A percentile compares a stretch with the other conserved stretches of the same genome.
Conservation (phyloP, 2,113 vertebrate genomes). For the Phocoena phocoena region DNA sequence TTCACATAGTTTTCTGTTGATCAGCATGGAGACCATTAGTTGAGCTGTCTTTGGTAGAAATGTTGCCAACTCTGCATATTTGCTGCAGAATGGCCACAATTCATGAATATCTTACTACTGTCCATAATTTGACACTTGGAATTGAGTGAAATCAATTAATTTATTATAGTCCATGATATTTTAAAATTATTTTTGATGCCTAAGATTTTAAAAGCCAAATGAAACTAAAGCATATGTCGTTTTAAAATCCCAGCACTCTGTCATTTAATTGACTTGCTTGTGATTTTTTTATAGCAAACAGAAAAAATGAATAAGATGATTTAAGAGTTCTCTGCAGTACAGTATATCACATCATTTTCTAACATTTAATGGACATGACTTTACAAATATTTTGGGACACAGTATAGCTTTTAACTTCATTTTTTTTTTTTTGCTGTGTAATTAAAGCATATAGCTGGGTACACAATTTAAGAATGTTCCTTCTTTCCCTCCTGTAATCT, state of each 20-base stretch:
- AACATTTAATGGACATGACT: constrained; percentile 30
- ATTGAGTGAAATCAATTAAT: constrained; percentile 59
- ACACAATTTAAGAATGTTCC: neutral
- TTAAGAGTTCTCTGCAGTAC: neutral
- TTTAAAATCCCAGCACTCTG: constrained; percentile 60
- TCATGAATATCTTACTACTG: constrained; percentile 3
- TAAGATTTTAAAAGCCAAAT: constrained; percentile 43
- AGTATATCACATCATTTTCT: neutral
- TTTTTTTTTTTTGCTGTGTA: neutral
- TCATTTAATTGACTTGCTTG: constrained; percentile 56
- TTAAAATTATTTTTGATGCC: constrained; percentile 58
- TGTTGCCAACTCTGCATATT: neutral
- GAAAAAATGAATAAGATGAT: constrained; percentile 13
- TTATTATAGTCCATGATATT: constrained; percentile 59
- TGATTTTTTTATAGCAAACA: constrained; percentile 33
- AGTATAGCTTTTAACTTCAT: neutral
- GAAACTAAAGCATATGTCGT: constrained; percentile 54
- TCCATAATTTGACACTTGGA: constrained; percentile 20
- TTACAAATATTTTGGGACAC: constrained; percentile 1
- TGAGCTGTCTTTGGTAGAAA: neutral
- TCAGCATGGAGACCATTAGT: neutral
- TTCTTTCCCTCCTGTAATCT: neutral
- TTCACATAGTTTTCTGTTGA: constrained; percentile 16
- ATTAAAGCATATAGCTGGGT: neutral
- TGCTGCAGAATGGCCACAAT: neutral